Base-by-base conservation (phyloP, 2,797 vertebrate species). In the Liasis olivaceus region DNA sequence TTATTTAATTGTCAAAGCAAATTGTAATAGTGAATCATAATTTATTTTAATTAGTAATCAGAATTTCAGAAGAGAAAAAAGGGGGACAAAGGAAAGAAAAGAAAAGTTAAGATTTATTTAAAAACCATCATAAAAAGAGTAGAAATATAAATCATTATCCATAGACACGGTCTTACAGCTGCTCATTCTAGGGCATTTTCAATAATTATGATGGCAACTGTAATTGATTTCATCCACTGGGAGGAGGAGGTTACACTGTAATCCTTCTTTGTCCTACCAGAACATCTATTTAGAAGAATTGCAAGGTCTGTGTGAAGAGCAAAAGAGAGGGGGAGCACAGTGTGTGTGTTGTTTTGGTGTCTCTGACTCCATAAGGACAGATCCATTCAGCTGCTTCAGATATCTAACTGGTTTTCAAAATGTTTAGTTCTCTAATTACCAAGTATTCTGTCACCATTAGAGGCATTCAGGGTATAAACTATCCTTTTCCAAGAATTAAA, bases 401-500 rank as follows among this genome's bases (percentile, higher is more conserved):
- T 88, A 94, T 81, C 87, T 90, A 89, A 96, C 91, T 86, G 54
- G 93, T 95, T 93, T 95, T 95, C 91, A 1, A 85, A 95, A 9
- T 47, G 14, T 88, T 89, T 96, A 94, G 87, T 95, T 93, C 56
- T 60, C 91, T 13, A 0, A 91, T 87, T 90, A 90, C 93, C 93
- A 87, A 91, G 87, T 91, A 95, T 96, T 96, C 15, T 64, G 64
- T 88, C 2, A 8, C 85, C 0, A 0, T 93, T 91, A 93, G 90
- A 92, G 90, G 86, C 89, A 93, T 42, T 14, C 91, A 77, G 90
- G 91, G 11, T 0, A 2, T 58, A 87, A 91, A 92, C 90, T 95
- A 84, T 91, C 88, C 90, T 94, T 94, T 63, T 90, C 84, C 54
- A 91, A 95, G 95, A 96, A 96, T 97, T 96, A 95, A 96, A 92